Evolutionary conservation across 2,888 invertebrate genomes (phyloP).

Genomic region (Osmoderma eremita): DNA sequence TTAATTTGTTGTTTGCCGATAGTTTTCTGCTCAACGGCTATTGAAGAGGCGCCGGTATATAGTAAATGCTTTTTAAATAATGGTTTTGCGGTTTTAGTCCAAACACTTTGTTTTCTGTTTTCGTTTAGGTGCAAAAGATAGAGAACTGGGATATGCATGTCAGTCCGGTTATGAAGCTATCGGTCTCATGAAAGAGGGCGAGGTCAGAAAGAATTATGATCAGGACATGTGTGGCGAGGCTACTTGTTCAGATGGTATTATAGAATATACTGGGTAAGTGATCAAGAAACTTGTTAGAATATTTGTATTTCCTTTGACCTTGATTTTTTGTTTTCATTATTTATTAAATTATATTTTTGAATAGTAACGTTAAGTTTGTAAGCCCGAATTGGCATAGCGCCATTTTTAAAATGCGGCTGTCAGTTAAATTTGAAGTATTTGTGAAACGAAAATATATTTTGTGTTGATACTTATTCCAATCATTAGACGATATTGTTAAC

Average conservation of each 20-base stretch:
- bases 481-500: no score
- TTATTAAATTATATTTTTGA: no score
- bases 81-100: not conserved
- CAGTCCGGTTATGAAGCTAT: constrained; percentile 20
- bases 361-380: no score
- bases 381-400: no score
- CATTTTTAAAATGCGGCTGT: no score
- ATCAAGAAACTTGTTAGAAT: no score
- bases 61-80: constrained; percentile 2
- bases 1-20: constrained; percentile 8
- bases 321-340: no score
- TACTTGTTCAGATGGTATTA: constrained; percentile 1
- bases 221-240: constrained; percentile 19
- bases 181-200: constrained; percentile 26
- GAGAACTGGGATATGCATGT: constrained; percentile 21
- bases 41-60: constrained; percentile 26
- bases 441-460: no score
- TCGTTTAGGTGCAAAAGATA: constrained; percentile 21
- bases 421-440: no score
- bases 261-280: constrained; percentile 17
- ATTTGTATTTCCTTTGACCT: no score
- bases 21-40: not conserved
- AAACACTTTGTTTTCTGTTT: not conserved
- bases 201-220: constrained; percentile 16
- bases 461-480: no score